Base-by-base conservation (phyloP, 2,888 invertebrate genomes). In the Poecilus cupreus region DNA sequence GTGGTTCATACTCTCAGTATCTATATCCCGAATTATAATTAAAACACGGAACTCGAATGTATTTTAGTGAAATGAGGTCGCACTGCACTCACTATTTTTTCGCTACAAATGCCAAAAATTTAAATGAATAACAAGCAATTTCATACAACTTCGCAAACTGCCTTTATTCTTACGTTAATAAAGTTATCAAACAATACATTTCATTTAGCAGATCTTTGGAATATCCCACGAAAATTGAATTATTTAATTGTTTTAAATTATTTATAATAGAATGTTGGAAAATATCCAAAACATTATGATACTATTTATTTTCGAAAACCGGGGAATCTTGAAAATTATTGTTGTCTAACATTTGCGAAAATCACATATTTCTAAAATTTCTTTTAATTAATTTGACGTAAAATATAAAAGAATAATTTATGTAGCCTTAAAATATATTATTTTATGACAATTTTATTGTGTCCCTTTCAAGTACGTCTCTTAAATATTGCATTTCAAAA, bases 51-150 rank as follows among this genome's bases (percentile, higher is more conserved):
- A 79, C 79, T 49, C 68, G 46, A 72, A 51, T 79, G 79, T 79
- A 79, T 79, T 79, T 79, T 70, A 64, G 79, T 68, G 70, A 79
- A 79, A 49, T 79, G 79, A 79, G 79, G 79, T 79, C 79, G 79
- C 79, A 79, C 37, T 79, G 79, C 79, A 79, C 79, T 79, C 68
- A 32, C 22, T 70, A 68, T 79, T 79, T 79, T 79, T 79, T 51
- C 46, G 64, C 70, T 79, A 64, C 79, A 79, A 79, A 79, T 79
- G 79, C 79, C 79, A 79, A 79, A 79, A 79, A 79, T 70, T 79
- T 79, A 79, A 79, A 79, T 68, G 79, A 79, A 79, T 68, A 79
- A 79, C 79, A 79, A 78, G 64, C 43, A 78, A 79, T 79, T 79
- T 70, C 79, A 79, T 79, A 79, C 70, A 79, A 6, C 32, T 32